These are phyloP conservation scores for Ophion slaviceki DNA, from an alignment of 2,888 invertebrate genomes.

Conservation along the genomic window DNA sequence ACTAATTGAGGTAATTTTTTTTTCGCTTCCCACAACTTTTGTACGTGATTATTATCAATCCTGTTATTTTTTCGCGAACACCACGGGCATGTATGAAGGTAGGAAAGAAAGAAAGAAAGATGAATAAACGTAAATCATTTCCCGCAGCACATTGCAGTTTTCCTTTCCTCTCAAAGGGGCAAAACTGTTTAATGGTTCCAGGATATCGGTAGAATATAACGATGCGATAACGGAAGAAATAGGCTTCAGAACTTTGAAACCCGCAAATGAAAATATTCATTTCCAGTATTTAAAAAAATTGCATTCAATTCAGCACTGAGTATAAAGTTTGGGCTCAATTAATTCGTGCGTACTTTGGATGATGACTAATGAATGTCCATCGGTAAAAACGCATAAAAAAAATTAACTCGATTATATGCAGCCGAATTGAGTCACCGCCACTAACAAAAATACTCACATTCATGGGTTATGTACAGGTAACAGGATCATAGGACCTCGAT, in stretches of 20 bases:
- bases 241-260: neutral
- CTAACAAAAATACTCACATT: too few relatives aligned
- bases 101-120: neutral
- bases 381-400: too few relatives aligned
- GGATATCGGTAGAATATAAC: slow-evolving; percentile 27
- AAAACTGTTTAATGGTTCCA: neutral
- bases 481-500: neutral
- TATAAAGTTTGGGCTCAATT: neutral
- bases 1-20: slow-evolving; percentile 35
- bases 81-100: neutral
- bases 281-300: neutral
- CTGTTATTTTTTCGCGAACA: slow-evolving; percentile 9
- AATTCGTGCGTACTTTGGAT: neutral
- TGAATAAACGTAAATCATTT: slow-evolving; percentile 6
- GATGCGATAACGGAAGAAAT: slow-evolving; percentile 11
- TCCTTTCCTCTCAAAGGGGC: slow-evolving; percentile 20
- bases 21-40: neutral
- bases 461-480: too few relatives aligned
- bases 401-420: too few relatives aligned
- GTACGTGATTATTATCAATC: neutral
- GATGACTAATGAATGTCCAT: neutral
- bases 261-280: neutral
- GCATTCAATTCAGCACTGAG: neutral
- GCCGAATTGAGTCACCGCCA: too few relatives aligned
- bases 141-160: slow-evolving; percentile 20